phyloP scores from a whole-genome alignment of 2,888 invertebrate genomes.

The Drosophila neonasuta region DNA sequence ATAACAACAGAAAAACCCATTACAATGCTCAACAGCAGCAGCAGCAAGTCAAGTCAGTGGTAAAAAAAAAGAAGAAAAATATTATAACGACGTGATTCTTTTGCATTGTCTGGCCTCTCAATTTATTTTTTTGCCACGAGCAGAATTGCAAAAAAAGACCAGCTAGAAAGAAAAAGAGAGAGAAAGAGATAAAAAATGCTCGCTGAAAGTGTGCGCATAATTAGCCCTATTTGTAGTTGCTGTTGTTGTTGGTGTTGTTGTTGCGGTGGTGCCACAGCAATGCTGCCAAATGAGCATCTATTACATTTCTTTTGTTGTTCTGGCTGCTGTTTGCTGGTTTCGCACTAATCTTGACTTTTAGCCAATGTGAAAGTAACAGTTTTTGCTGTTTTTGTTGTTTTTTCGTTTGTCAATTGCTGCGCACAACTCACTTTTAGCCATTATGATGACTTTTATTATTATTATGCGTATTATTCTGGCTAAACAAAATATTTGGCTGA shows the following conservation, averaged over 20 bases:
- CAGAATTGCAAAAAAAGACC: conserved; percentile 39
- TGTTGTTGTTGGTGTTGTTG: conserved; percentile 38
- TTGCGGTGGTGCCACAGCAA: conserved; percentile 37
- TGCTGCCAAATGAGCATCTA: conserved; percentile 71
- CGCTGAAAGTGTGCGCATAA: conserved; percentile 71
- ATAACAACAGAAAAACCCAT: conserved; percentile 36
- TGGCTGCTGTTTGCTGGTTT: conserved; percentile 41
- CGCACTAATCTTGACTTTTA: conserved; percentile 59
- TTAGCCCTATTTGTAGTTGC: conserved; percentile 69
- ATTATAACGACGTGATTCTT: conserved; percentile 69
- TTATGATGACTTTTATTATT: conserved; percentile 26
- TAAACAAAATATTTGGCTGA: conserved; percentile 8
- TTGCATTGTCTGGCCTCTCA: conserved; percentile 55
- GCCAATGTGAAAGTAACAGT: conserved; percentile 71
- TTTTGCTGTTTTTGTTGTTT: conserved; percentile 22
- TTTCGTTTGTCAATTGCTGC: conserved; percentile 17
- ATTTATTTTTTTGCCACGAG: conserved; percentile 29
- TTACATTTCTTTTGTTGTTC: conserved; percentile 68
- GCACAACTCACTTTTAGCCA: conserved; percentile 23
- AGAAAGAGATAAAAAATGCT: conserved; percentile 19
- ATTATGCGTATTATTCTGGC: conserved; percentile 12
- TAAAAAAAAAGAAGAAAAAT: conserved; percentile 34
- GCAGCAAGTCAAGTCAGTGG: conserved; percentile 6
- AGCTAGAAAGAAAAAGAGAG: conserved; percentile 27
- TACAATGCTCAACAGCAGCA: conserved; percentile 41